Evolutionary conservation across 2,797 vertebrate species (phyloP), one percentile per base, ranked within the genome.

Genomic region (Schizopygopsis pylzovi): DNA sequence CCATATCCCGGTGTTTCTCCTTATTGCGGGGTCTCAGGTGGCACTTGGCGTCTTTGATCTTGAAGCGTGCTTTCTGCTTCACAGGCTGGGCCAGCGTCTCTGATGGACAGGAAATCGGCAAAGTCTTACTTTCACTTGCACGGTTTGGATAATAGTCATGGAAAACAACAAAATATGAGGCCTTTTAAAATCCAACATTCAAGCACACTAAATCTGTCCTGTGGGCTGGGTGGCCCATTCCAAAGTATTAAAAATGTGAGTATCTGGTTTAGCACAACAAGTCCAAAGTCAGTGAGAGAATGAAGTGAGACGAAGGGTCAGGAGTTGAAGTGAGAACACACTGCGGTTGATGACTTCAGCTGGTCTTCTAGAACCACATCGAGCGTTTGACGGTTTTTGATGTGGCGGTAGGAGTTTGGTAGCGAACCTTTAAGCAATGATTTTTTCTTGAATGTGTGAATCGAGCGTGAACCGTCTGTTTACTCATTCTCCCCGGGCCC

Each of bases 31-130:
- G 97, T 61, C 92, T 94, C 88, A 99, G 95, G 90, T 97, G 97
- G 89, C 98, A 99, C 88, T 98, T 99, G 82, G 97, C 96, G 2
- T 98, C 97, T 91, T 97, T 98, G 90, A 99, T 97, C 95, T 98
- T 99, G 90, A 99, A 99, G 43, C 96, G 95, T 75, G 97, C 96
- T 91, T 97, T 98, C 93, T 98, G 98, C 84, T 97, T 98, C 93
- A 99, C 94, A 73, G 96, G 96, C 5, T 95, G 93, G 0, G 94
- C 92, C 70, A 96, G 75, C 0, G 93, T 91, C 90, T 98, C 98
- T 99, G 92, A 87, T 81, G 85, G 79, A 49, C 75, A 77, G 91
- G 20, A 87, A 6, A 87, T 45, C 9, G 54, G 54, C 54, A 61
- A 85, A 28, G n/a, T 84, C 76, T 79, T 43, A 85, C 47, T 49